A percentile compares a stretch with the other conserved stretches of the same genome.
Conservation (phyloP, 1,140 invertebrate genomes). For the Zeugodacus cucurbitae region DNA sequence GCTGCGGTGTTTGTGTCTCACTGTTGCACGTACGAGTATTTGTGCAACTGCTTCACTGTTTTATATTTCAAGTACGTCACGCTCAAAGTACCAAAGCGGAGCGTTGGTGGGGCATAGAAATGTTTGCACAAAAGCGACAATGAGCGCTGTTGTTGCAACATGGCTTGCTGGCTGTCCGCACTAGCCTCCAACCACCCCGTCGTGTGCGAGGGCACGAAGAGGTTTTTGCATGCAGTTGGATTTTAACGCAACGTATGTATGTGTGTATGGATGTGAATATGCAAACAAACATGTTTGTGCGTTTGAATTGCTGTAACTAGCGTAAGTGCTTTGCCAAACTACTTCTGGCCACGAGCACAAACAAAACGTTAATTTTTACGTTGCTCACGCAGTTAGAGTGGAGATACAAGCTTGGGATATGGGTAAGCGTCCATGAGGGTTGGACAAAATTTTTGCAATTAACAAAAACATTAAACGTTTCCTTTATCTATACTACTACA, state of each 20-base stretch:
- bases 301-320: slow-evolving; percentile 3
- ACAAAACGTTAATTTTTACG: background rate
- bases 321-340: background rate
- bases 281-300: background rate
- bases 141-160: background rate
- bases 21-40: background rate
- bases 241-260: background rate
- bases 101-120: background rate
- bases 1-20: background rate
- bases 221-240: background rate
- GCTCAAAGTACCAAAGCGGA: background rate
- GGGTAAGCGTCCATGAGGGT: background rate
- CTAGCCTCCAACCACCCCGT: background rate
- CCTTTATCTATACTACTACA: no score
- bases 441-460: background rate
- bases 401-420: background rate
- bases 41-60: background rate
- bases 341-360: background rate
- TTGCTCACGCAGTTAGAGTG: background rate
- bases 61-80: slow-evolving; percentile 14
- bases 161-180: background rate
- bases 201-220: background rate
- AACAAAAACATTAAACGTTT: no score
- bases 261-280: background rate
- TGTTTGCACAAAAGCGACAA: background rate